Base-by-base conservation (phyloP, 92 coral and sea anemone species). In the Ricordea florida region DNA sequence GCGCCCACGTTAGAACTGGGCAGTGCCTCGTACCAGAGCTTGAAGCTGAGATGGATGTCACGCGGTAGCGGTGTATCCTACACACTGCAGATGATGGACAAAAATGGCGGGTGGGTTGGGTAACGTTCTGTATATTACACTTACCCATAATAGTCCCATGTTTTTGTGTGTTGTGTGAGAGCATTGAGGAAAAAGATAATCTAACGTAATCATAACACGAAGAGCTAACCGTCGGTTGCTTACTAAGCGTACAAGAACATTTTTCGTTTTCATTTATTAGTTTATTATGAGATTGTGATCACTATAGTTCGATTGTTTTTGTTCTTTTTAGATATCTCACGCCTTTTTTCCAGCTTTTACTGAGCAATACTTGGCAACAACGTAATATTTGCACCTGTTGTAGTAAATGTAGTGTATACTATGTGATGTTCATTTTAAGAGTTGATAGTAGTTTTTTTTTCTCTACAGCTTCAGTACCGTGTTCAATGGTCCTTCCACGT, bases 11-110 rank as follows among this genome's bases (percentile, higher is more conserved):
- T 96, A 25, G 97, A 96, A 28, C 78, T 86, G 10, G 89, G 85
- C 27, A 92, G 82, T 32, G 80, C 91, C 2, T 96, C 99, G 0
- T 89, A 96, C 82, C 98, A 96, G 62, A 96, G 99, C 43, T 77
- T 96, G 27, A 96, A 96, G 70, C 91, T 96, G 20, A 84, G 90
- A 22, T 96, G 99, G 99, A 86, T 84, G 23, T 45, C 84, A 41
- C 74, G 87, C 23, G 75, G 72, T 6, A 14, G 42, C 47, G 97
- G 93, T 3, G 71, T 92, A 29, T 85, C 78, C 36, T 96, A 89
- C 78, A 93, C 85, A 4, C 79, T 96, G 26, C 89, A 96, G 77
- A 96, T 92, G 93, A 61, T 64, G 76, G 92, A 85, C 72, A 74
- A 80, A 56, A 81, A 72, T 40, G 92, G 93, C 35, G 81, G 75